Conservation (phyloP, 2,113 vertebrate genomes). For the Malurus cyaneus region DNA sequence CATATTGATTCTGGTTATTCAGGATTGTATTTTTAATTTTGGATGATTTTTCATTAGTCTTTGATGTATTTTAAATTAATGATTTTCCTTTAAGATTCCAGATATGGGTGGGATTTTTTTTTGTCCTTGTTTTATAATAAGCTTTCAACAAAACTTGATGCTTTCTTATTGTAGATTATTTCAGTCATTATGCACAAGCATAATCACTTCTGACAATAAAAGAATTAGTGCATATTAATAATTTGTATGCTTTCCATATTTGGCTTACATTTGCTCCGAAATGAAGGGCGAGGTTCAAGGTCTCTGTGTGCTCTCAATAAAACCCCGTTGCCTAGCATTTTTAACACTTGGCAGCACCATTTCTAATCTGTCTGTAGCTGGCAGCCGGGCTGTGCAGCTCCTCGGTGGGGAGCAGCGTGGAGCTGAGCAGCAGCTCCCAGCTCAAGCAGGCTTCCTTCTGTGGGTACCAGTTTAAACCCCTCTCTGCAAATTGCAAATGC, state of each 20-base stretch:
- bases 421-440: constrained; percentile 18
- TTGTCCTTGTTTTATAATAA: not conserved
- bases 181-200: not conserved
- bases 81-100: not conserved
- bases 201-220: not conserved
- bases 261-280: not conserved
- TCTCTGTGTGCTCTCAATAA: not conserved
- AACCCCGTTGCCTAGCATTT: constrained; percentile 51
- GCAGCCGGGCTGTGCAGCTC: constrained; percentile 21
- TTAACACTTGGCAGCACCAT: constrained; percentile 43
- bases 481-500: not conserved
- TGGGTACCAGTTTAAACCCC: not conserved
- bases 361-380: constrained; percentile 34
- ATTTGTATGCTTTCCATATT: not conserved
- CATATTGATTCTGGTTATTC: not conserved
- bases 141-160: not conserved
- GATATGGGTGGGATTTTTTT: not conserved
- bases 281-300: not conserved
- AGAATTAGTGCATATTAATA: not conserved
- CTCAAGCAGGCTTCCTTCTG: not conserved
- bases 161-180: not conserved
- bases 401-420: not conserved
- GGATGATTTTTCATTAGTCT: not conserved
- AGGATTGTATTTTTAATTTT: not conserved
- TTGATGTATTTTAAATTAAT: not conserved